These are phyloP conservation scores for Martes flavigula DNA, from an alignment of 2,797 vertebrate species.

Conservation along the genomic window DNA sequence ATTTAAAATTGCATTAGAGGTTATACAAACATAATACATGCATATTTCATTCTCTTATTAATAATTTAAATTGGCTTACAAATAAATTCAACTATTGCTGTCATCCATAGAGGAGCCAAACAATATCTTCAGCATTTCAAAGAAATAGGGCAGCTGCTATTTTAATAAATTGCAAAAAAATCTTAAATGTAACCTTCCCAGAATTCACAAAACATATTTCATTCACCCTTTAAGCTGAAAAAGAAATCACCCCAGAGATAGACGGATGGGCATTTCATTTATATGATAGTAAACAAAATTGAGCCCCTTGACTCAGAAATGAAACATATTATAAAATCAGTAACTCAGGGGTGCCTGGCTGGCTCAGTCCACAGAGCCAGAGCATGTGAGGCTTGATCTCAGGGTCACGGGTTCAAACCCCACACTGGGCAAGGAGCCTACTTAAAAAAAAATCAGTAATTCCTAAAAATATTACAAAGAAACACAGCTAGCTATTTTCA, in stretches of 20 bases:
- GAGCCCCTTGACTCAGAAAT: neutral
- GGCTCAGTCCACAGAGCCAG: neutral
- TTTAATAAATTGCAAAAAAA: slow-evolving; percentile 45
- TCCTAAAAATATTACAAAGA: slow-evolving; percentile 25
- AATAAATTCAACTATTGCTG: slow-evolving; percentile 47
- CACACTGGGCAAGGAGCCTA: neutral
- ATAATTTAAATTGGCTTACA: slow-evolving; percentile 31
- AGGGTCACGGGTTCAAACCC: neutral
- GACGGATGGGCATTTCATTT: neutral
- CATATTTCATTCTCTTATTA: slow-evolving; percentile 45
- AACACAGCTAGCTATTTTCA: slow-evolving; percentile 59
- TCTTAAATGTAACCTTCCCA: neutral
- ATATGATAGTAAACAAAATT: slow-evolving; percentile 26
- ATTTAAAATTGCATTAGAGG: slow-evolving; percentile 18
- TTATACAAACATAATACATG: neutral
- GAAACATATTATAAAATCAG: neutral
- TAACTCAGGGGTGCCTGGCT: neutral
- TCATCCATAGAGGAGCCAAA: slow-evolving; percentile 41
- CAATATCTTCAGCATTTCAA: slow-evolving; percentile 43
- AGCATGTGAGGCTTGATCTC: neutral
- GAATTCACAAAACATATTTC: slow-evolving; percentile 55
- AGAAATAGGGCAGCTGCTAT: neutral
- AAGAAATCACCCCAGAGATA: neutral
- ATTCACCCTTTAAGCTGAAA: slow-evolving; percentile 54
- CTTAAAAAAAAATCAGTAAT: neutral